Conservation (phyloP, 2,888 invertebrate genomes). For the Pollenia angustigena region DNA sequence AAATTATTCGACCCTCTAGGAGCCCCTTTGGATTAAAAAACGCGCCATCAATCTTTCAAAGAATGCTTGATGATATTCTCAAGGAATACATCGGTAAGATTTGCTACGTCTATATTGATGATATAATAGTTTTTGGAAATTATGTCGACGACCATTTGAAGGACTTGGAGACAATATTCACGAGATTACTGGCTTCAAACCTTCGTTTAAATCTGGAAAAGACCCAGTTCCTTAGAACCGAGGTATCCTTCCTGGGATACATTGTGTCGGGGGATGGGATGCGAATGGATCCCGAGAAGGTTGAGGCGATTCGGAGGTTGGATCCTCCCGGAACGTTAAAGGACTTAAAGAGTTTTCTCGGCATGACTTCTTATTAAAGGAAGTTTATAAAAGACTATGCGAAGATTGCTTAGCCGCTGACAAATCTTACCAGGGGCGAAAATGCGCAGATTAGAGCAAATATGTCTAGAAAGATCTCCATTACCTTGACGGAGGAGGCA, state of each 20-base stretch:
- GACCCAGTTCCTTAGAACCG: slow-evolving; percentile 50
- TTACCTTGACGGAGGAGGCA: slow-evolving; percentile 50
- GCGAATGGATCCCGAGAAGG: slow-evolving; percentile 49
- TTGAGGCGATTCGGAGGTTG: slow-evolving; percentile 50
- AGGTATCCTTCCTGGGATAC: slow-evolving; percentile 29
- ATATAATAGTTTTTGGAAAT: too few relatives aligned
- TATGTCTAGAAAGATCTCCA: not conserved
- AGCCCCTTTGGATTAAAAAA: slow-evolving; percentile 47
- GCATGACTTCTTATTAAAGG: slow-evolving; percentile 67
- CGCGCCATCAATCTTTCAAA: too few relatives aligned
- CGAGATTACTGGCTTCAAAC: not conserved
- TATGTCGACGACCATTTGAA: too few relatives aligned
- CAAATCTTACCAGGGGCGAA: slow-evolving; percentile 69
- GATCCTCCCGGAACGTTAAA: slow-evolving; percentile 57
- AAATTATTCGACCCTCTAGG: slow-evolving; percentile 77
- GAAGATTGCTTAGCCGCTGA: slow-evolving; percentile 65
- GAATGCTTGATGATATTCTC: too few relatives aligned
- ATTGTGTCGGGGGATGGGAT: slow-evolving; percentile 62
- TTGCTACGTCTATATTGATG: too few relatives aligned
- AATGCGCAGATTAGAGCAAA: slow-evolving; percentile 67
- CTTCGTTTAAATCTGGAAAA: slow-evolving; percentile 65
- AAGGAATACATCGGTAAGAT: too few relatives aligned
- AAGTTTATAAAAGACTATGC: slow-evolving; percentile 69
- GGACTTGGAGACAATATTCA: too few relatives aligned
- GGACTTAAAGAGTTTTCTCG: slow-evolving; percentile 66